phyloP scores from a whole-genome alignment of 2,888 invertebrate genomes.

The Drosophila melanosoma region DNA sequence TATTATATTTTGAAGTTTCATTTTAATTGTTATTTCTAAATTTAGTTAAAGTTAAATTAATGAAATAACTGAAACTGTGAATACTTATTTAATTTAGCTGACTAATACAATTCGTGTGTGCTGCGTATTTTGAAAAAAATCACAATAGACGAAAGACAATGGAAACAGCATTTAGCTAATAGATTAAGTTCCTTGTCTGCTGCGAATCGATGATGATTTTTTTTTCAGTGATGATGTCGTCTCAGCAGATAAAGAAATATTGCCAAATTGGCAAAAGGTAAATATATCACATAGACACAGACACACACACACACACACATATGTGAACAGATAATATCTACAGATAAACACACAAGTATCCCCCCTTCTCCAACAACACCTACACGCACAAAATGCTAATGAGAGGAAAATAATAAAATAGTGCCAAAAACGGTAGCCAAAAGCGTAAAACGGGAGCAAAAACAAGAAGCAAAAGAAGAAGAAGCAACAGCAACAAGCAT shows the following conservation, averaged over 20 bases:
- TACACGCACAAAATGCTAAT: constrained; percentile 42
- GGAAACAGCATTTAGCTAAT: neutral
- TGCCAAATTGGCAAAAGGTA: constrained; percentile 47
- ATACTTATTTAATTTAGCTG: neutral
- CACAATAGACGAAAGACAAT: neutral
- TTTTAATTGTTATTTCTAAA: neutral
- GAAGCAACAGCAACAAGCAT: constrained; percentile 22
- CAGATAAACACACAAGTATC: neutral
- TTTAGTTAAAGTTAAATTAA: neutral
- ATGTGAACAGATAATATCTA: constrained; percentile 3
- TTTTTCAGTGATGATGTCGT: constrained; percentile 6
- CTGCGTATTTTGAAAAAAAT: neutral
- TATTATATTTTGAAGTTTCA: neutral
- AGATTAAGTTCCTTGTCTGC: constrained; percentile 10
- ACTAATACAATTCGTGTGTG: neutral
- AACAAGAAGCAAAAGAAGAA: constrained; percentile 2
- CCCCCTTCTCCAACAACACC: neutral
- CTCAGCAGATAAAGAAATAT: constrained; percentile 16
- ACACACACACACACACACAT: neutral
- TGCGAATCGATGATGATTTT: constrained; percentile 38
- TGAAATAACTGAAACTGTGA: neutral
- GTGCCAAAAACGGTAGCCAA: constrained; percentile 48
- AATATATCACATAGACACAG: constrained; percentile 38
- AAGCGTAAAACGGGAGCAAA: constrained; percentile 32
- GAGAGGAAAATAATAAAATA: constrained; percentile 21